These are phyloP conservation scores for Polietes domitor DNA, from an alignment of 2,888 invertebrate genomes.

Conservation along the genomic window DNA sequence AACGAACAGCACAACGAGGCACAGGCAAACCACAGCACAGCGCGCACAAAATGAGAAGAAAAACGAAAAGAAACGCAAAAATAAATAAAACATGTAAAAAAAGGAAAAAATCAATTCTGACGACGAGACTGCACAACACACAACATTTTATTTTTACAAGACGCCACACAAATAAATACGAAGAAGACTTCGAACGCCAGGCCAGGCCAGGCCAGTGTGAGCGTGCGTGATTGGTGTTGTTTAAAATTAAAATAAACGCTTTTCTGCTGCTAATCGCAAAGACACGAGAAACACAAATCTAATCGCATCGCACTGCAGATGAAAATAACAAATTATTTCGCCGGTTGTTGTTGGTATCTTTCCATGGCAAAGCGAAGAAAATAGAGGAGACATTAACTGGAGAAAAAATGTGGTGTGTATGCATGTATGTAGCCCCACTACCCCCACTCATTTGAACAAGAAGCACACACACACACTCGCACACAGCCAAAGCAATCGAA, in stretches of 20 bases:
- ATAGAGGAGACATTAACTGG: conserved; percentile 11
- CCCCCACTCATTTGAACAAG: background rate
- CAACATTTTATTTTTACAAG: conserved; percentile 23
- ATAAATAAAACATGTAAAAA: conserved; percentile 32
- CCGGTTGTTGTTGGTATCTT: conserved; percentile 61
- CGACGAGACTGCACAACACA: conserved; percentile 54
- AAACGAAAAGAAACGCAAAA: conserved; percentile 23
- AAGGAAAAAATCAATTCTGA: conserved; percentile 61
- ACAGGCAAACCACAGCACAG: conserved; percentile 13
- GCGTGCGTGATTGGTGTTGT: conserved; percentile 40
- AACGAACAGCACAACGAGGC: conserved; percentile 37
- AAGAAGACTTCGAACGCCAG: background rate
- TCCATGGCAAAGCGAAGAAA: conserved; percentile 15
- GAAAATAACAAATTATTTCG: conserved; percentile 49
- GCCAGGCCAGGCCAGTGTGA: background rate
- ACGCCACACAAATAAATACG: background rate
- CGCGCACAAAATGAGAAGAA: conserved; percentile 30
- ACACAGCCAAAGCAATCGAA: conserved; percentile 17
- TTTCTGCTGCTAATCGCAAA: conserved; percentile 25
- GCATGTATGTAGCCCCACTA: conserved; percentile 12
- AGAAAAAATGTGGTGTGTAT: conserved; percentile 41
- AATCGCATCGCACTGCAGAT: background rate
- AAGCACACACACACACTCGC: background rate
- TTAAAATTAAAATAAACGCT: conserved; percentile 36
- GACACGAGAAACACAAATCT: background rate